Conservation (phyloP, 2,888 invertebrate genomes). For the Anthrax anthrax region DNA sequence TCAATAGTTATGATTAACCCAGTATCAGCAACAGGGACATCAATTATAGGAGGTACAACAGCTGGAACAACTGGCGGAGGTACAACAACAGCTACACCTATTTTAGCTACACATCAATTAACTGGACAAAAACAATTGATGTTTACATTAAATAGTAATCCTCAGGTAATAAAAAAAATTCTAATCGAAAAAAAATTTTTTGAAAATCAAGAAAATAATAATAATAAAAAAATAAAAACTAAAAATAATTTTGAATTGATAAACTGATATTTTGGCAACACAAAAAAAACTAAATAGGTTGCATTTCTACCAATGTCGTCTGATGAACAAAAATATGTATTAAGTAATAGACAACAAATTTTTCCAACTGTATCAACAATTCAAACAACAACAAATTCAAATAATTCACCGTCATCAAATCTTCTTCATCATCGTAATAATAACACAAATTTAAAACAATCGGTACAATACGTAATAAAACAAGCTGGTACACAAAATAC, state of each 20-base stretch:
- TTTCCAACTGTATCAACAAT: conserved; percentile 3
- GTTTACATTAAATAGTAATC: conserved; percentile 26
- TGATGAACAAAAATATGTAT: conserved; percentile 13
- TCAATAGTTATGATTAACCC: conserved; percentile 18
- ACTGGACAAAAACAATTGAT: conserved; percentile 25
- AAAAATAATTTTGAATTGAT: too few species aligned
- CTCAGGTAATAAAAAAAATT: conserved; percentile 21
- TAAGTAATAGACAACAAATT: conserved; percentile 9
- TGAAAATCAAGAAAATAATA: too few species aligned
- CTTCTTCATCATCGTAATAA: conserved; percentile 5
- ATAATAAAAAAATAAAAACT: too few species aligned
- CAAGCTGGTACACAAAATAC: conserved; percentile 16
- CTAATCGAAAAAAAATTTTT: neutral
- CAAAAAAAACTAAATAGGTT: conserved; percentile 8
- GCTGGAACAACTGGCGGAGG: conserved; percentile 5
- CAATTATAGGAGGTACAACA: conserved; percentile 5
- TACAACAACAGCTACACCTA: conserved; percentile 12
- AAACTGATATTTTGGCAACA: too few species aligned
- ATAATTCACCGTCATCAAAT: conserved; percentile 1
- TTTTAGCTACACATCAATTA: conserved; percentile 14
- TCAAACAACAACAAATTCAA: conserved; percentile 1
- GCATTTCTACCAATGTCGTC: conserved; percentile 15
- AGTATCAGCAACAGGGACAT: conserved; percentile 12
- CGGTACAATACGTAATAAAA: conserved; percentile 27
- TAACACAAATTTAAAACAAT: conserved; percentile 7